Evolutionary conservation across 2,888 invertebrate species (phyloP), one percentile per base, ranked within the genome.

Genomic region (Eudemis profundana): DNA sequence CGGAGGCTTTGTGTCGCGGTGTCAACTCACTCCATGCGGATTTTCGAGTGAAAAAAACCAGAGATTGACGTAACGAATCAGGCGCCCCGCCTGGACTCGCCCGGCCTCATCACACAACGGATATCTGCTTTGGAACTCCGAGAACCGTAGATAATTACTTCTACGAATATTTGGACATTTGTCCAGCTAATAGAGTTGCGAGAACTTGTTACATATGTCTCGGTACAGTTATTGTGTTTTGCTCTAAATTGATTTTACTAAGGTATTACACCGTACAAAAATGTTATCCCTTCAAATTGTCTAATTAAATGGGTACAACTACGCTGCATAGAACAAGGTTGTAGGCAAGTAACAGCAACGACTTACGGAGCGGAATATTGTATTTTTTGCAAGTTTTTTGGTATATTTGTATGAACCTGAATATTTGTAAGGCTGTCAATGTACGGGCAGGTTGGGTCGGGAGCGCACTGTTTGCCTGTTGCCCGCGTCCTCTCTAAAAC

Each of bases 51-150:
- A 86, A 90, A 90, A n/a, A 89, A 90, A 84, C 70, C 74, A 62
- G 78, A 89, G 91, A 91, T 89, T 89, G 92, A 90, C 89, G 92
- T 90, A 90, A 91, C 90, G 90, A 91, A 91, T 91, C 85, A 85
- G 79, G 71, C 87, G 85, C 89, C 89, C 87, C 87, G 88, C 85
- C 72, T 82, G 82, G 84, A 72, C 73, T 70, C 78, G 77, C 78
- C 76, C 75, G 69, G 74, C 66, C 69, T 77, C 78, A 82, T 83
- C 85, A 75, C 72, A 75, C 72, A 76, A 79, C 83, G 81, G 84
- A 86, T 82, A 86, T 80, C 78, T 29, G 51, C 61, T 33, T 44
- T 44, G 53, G 44, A 61, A 12, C 53, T 84, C 78, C 78, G 78
- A 86, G 84, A 82, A 90, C 89, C 91, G 90, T 90, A 82, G 74